phyloP scores from a whole-genome alignment of 2,113 vertebrate genomes.

The Tenebrosternarchus preto region DNA sequence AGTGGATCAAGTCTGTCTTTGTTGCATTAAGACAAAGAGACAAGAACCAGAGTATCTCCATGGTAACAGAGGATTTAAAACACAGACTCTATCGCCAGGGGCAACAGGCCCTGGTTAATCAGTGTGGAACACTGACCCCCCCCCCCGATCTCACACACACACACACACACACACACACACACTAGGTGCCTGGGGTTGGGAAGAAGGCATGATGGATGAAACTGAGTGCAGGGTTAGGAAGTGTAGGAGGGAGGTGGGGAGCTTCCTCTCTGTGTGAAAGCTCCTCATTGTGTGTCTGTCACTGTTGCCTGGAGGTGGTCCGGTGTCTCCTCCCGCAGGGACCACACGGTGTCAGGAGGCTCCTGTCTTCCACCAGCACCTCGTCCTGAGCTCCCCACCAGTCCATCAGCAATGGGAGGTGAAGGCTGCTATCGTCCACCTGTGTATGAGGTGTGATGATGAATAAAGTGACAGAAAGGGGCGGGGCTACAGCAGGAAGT shows the following conservation, averaged over 20 bases:
- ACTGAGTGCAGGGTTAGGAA: slow-evolving; percentile 86
- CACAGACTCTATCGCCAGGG: slow-evolving; percentile 67
- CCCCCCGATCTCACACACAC: slow-evolving; percentile 44
- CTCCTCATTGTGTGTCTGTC: slow-evolving; percentile 87
- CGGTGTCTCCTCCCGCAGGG: slow-evolving; percentile 11
- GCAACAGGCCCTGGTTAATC: slow-evolving; percentile 74
- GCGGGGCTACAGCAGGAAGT: slow-evolving; percentile 49
- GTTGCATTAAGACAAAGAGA: slow-evolving; percentile 45
- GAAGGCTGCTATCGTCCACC: too few species aligned
- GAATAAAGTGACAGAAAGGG: slow-evolving; percentile 35
- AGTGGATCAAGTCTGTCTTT: slow-evolving; percentile 39
- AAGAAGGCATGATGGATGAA: slow-evolving; percentile 89
- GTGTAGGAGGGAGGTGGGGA: slow-evolving; percentile 66
- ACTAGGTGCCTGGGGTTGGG: slow-evolving; percentile 83
- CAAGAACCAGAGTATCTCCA: slow-evolving; percentile 43
- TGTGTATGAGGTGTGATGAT: too few species aligned
- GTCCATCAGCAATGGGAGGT: too few species aligned
- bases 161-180: slow-evolving; percentile 70
- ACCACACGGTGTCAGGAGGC: too few species aligned
- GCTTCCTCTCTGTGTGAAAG: slow-evolving; percentile 82
- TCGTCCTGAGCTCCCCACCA: too few species aligned
- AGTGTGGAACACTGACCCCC: slow-evolving; percentile 36
- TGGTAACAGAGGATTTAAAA: slow-evolving; percentile 64
- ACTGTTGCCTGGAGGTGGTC: slow-evolving; percentile 73
- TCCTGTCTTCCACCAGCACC: too few species aligned